Evolutionary conservation across 2,888 invertebrate species (phyloP).

Genomic region (Drosophila prolongata): DNA sequence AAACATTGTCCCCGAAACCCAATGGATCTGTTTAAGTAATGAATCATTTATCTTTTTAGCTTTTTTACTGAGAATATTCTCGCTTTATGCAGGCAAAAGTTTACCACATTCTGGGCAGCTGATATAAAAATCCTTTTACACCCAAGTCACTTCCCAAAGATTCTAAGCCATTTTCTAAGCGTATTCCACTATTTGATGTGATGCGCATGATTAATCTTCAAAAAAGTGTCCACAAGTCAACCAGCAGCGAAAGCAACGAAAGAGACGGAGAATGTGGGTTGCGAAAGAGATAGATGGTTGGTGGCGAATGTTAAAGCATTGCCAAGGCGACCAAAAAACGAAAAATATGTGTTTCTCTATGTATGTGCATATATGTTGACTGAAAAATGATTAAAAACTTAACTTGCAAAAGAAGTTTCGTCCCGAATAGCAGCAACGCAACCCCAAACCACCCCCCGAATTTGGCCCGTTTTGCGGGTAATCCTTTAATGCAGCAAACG

Average conservation of each 20-base stretch:
- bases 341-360: slow-evolving; percentile 27
- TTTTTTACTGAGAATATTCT: not conserved
- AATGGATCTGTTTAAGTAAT: slow-evolving; percentile 2
- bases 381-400: slow-evolving; percentile 72
- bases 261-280: slow-evolving; percentile 15
- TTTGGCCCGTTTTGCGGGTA: slow-evolving; percentile 44
- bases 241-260: slow-evolving; percentile 5
- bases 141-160: slow-evolving; percentile 16
- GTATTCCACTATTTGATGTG: slow-evolving; percentile 57
- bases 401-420: slow-evolving; percentile 67
- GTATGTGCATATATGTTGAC: slow-evolving; percentile 42
- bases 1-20: not conserved
- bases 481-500: slow-evolving; percentile 71
- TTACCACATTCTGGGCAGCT: slow-evolving; percentile 12
- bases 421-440: slow-evolving; percentile 22
- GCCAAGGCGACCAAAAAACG: slow-evolving; percentile 23
- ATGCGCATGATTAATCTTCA: slow-evolving; percentile 66
- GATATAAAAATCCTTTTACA: slow-evolving; percentile 1
- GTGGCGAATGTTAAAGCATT: slow-evolving; percentile 36
- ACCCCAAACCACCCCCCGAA: slow-evolving; percentile 2
- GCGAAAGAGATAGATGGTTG: slow-evolving; percentile 35
- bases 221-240: slow-evolving; percentile 11
- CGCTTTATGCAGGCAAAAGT: slow-evolving; percentile 10
- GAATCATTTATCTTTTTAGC: slow-evolving; percentile 27
- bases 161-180: slow-evolving; percentile 40